Evolutionary conservation across 2,888 invertebrate species (phyloP).

Genomic region (Pristionchus maxplancki): DNA sequence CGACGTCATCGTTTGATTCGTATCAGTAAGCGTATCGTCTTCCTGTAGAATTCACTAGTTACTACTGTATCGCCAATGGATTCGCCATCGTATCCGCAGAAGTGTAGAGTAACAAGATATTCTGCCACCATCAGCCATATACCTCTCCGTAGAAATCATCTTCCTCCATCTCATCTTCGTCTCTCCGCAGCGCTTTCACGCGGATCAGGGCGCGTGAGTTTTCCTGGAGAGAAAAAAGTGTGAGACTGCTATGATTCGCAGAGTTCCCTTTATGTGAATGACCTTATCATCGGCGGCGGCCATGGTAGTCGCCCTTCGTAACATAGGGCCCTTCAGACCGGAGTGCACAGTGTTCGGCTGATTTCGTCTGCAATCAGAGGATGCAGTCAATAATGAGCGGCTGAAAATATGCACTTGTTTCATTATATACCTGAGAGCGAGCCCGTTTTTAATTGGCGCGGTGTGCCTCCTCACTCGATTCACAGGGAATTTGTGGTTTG

Average conservation of each 20-base stretch:
- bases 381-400: too few relatives aligned
- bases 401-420: too few relatives aligned
- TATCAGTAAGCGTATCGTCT: slow-evolving; percentile 14
- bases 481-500: slow-evolving; percentile 28
- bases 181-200: not conserved
- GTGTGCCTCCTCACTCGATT: slow-evolving; percentile 48
- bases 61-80: too few relatives aligned
- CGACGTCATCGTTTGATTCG: slow-evolving; percentile 7
- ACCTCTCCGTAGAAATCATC: slow-evolving; percentile 3
- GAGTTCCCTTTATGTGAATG: too few relatives aligned
- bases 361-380: slow-evolving; percentile 55
- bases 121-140: not conserved
- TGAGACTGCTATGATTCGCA: too few relatives aligned
- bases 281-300: slow-evolving; percentile 27
- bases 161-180: not conserved
- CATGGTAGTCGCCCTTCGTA: not conserved
- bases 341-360: slow-evolving; percentile 61
- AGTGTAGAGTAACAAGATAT: too few relatives aligned
- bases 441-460: slow-evolving; percentile 20
- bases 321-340: slow-evolving; percentile 51
- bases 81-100: not conserved
- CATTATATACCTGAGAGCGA: slow-evolving; percentile 49
- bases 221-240: too few relatives aligned
- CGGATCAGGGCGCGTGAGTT: not conserved
- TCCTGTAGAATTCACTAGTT: not conserved